Conservation (phyloP, 2,797 vertebrate species). For the Heliangelus exortis region DNA sequence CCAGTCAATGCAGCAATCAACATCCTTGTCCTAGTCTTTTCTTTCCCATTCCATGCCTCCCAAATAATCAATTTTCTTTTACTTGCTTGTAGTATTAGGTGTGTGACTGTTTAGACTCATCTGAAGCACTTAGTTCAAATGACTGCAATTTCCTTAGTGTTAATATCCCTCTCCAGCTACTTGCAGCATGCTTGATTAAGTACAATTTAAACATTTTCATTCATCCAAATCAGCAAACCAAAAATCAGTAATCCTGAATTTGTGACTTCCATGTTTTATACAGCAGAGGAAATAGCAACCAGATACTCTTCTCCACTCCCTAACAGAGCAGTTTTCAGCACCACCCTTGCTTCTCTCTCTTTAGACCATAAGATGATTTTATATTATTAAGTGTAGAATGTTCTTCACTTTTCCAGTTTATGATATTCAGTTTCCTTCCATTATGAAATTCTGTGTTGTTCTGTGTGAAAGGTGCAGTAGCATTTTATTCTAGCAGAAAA, state of each 20-base stretch:
- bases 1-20: neutral
- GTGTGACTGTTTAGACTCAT: neutral
- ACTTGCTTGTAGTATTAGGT: neutral
- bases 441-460: neutral
- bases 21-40: neutral
- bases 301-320: neutral
- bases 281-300: neutral
- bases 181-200: neutral
- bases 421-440: neutral
- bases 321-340: neutral
- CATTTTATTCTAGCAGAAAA: neutral
- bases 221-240: neutral
- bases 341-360: neutral
- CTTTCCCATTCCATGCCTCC: neutral
- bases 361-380: neutral
- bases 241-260: neutral
- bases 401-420: neutral
- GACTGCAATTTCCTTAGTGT: neutral
- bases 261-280: neutral
- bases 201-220: neutral
- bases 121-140: neutral
- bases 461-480: neutral
- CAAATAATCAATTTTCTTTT: neutral
- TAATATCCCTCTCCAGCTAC: neutral
- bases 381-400: neutral